Conservation (phyloP, 2,797 vertebrate genomes). For the Lutjanus campechanus region DNA sequence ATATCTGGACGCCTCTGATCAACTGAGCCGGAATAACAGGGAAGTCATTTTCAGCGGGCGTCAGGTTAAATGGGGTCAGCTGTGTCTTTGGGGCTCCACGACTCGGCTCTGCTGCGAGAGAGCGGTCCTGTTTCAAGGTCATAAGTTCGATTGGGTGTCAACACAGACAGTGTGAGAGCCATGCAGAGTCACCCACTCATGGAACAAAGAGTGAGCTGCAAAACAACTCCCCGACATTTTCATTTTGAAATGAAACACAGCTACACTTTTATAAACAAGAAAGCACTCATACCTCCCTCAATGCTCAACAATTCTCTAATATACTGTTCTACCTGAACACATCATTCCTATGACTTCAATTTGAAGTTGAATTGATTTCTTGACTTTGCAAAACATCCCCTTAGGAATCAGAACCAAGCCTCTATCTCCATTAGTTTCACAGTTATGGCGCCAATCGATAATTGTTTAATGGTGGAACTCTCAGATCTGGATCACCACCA, state of each 20-base stretch:
- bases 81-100: not conserved
- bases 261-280: constrained; percentile 4
- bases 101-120: not conserved
- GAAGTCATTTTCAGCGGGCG: constrained; percentile 14
- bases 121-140: not conserved
- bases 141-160: constrained; percentile 4
- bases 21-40: constrained; percentile 15
- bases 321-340: not conserved
- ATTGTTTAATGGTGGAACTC: constrained; percentile 37
- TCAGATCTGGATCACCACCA: constrained; percentile 40
- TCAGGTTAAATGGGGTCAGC: constrained; percentile 13
- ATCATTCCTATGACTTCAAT: constrained; percentile 10
- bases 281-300: not conserved
- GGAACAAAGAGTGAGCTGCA: constrained; percentile 3
- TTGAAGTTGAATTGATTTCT: constrained; percentile 36
- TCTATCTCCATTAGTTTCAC: constrained; percentile 48
- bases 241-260: not conserved
- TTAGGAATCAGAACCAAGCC: constrained; percentile 21
- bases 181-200: not conserved
- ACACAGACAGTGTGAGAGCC: not conserved
- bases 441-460: constrained; percentile 41
- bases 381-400: constrained; percentile 19
- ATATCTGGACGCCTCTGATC: constrained; percentile 9
- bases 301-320: not conserved
- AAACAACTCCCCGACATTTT: not conserved